Evolutionary conservation across 2,113 vertebrate genomes (phyloP).

Genomic region (Pyrgilauda ruficollis): DNA sequence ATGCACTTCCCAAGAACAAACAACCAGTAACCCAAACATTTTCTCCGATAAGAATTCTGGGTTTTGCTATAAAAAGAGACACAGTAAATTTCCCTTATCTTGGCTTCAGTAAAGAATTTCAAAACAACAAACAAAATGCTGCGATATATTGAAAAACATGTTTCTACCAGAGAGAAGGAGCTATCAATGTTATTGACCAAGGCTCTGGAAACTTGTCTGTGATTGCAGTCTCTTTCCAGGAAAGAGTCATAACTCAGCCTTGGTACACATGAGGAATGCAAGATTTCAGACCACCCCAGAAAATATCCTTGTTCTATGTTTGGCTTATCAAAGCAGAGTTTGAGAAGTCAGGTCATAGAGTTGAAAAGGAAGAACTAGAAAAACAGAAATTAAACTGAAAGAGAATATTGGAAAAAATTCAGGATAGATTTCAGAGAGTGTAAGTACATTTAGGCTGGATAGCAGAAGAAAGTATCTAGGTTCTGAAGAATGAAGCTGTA

Average conservation of each 20-base stretch:
- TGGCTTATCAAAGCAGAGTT: background rate
- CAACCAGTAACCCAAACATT: background rate
- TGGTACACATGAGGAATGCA: background rate
- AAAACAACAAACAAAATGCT: conserved; percentile 20
- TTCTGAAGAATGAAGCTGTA: background rate
- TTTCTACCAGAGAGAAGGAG: background rate
- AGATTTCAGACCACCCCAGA: background rate
- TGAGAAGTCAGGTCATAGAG: background rate
- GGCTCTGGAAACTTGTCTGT: background rate
- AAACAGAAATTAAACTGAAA: background rate
- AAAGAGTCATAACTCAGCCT: background rate
- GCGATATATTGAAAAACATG: background rate
- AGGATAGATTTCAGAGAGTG: background rate
- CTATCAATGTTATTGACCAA: background rate
- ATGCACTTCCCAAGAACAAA: background rate
- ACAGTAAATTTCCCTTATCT: conserved; percentile 50
- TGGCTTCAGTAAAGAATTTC: conserved; percentile 10
- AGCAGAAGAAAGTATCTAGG: background rate
- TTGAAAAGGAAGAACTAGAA: background rate
- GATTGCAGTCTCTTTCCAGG: background rate
- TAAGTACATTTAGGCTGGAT: background rate
- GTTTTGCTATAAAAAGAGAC: conserved; percentile 3
- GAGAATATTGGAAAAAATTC: background rate
- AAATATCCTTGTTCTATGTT: background rate
- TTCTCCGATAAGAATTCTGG: background rate